phyloP scores from a whole-genome alignment of 1,140 invertebrate species.

The Contarinia nasturtii region DNA sequence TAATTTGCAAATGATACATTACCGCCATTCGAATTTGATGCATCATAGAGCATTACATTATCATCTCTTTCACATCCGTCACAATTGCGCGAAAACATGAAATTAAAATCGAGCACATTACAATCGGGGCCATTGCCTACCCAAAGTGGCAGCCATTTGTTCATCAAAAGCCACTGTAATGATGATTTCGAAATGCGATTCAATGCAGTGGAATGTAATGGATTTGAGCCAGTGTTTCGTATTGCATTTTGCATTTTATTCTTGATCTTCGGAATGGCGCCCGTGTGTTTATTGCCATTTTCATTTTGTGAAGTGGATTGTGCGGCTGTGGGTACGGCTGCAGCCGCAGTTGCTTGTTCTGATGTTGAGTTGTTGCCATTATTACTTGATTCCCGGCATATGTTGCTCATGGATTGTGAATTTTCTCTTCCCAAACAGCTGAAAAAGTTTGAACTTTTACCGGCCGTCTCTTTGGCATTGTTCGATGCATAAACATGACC shows the following conservation, averaged over 20 bases:
- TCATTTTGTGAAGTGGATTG: not conserved
- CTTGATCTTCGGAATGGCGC: slow-evolving; percentile 4
- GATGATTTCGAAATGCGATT: slow-evolving; percentile 34
- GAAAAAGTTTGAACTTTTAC: slow-evolving; percentile 10
- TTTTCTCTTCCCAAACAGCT: slow-evolving; percentile 23
- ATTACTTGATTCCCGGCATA: slow-evolving; percentile 15
- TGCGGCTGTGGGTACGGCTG: not conserved
- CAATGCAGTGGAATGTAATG: slow-evolving; percentile 11
- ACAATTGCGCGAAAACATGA: slow-evolving; percentile 24
- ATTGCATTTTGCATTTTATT: not conserved
- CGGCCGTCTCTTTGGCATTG: slow-evolving; percentile 12
- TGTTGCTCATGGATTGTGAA: slow-evolving; percentile 23
- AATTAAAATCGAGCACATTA: slow-evolving; percentile 34
- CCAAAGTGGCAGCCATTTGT: slow-evolving; percentile 36
- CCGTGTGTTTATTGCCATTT: not conserved
- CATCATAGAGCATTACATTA: too few relatives aligned
- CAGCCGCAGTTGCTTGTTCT: not conserved
- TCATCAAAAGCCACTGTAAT: slow-evolving; percentile 33
- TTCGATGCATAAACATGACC: slow-evolving; percentile 15
- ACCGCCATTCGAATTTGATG: too few relatives aligned
- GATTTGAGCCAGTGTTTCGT: not conserved
- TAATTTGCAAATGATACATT: too few relatives aligned
- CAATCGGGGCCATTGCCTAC: slow-evolving; percentile 33
- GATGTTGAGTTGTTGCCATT: slow-evolving; percentile 4
- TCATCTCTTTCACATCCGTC: slow-evolving; percentile 13